Percentiles rank a stretch among this genome's conserved stretches.
phyloP scores from a whole-genome alignment of 2,113 vertebrate genomes.

The Strigops habroptila region DNA sequence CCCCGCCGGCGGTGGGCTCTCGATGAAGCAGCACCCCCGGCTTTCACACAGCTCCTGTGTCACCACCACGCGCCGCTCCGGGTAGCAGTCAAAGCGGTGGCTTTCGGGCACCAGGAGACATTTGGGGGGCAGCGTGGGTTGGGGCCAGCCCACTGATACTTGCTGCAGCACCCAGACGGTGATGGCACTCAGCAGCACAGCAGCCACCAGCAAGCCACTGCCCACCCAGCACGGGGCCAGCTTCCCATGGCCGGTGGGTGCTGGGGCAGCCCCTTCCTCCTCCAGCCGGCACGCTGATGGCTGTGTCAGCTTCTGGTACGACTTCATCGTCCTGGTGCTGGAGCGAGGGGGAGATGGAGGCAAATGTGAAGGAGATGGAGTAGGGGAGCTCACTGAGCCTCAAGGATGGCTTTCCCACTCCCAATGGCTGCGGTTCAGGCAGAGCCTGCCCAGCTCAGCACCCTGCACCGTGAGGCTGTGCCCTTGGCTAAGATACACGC shows the following conservation, averaged over 20 bases:
- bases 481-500: fast-evolving
- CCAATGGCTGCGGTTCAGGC: neutral
- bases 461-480: neutral
- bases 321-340: conserved; percentile 39
- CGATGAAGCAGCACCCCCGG: conserved; percentile 84
- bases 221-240: conserved; percentile 39
- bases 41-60: conserved; percentile 80
- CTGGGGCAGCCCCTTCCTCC: neutral
- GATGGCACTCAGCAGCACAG: conserved; percentile 34
- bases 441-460: neutral
- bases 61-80: conserved; percentile 75
- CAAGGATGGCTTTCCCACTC: neutral
- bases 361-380: neutral
- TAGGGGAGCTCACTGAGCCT: neutral
- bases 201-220: conserved; percentile 1
- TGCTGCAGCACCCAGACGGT: conserved; percentile 60
- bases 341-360: neutral
- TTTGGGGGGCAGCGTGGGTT: neutral
- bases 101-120: conserved; percentile 70
- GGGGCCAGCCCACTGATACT: neutral
- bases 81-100: conserved; percentile 87
- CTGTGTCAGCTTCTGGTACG: conserved; percentile 36
- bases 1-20: neutral
- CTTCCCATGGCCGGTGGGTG: neutral
- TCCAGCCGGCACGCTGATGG: neutral